These are phyloP conservation scores for Cephus pygmeus DNA, from an alignment of 2,888 invertebrate genomes.

Conservation along the genomic window DNA sequence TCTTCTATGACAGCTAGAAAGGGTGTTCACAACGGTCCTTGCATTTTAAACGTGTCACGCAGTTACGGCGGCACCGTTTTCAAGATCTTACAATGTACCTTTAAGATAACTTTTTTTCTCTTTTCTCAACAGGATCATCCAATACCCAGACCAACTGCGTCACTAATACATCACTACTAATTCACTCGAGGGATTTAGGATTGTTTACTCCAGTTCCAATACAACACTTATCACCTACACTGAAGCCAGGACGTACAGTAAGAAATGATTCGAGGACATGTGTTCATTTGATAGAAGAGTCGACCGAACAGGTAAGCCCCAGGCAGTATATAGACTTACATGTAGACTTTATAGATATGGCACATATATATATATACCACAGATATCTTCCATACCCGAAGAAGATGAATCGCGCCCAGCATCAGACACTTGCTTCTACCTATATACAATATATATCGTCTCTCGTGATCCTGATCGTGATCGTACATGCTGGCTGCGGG, in stretches of 20 bases:
- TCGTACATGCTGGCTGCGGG: conserved; percentile 34
- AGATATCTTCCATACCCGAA: neutral
- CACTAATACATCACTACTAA: neutral
- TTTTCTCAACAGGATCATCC: neutral
- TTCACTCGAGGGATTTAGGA: neutral
- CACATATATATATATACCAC: neutral
- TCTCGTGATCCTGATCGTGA: conserved; percentile 41
- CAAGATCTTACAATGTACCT: neutral
- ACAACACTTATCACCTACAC: neutral
- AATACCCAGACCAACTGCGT: neutral
- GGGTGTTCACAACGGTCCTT: conserved; percentile 31
- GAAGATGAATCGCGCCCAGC: neutral
- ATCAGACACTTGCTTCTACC: neutral
- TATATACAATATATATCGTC: neutral
- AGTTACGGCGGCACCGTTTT: neutral
- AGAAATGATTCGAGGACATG: conserved; percentile 8
- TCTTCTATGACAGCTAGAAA: conserved; percentile 31
- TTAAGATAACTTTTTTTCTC: neutral
- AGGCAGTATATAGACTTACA: neutral
- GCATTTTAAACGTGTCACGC: conserved; percentile 32
- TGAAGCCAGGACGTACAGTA: neutral
- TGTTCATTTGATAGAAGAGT: conserved; percentile 8
- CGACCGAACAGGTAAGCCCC: conserved; percentile 2
- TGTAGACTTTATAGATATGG: neutral
- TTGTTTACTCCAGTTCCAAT: neutral